Base-by-base conservation (phyloP, 2,797 vertebrate genomes). In the Tauraco hartlaubi region DNA sequence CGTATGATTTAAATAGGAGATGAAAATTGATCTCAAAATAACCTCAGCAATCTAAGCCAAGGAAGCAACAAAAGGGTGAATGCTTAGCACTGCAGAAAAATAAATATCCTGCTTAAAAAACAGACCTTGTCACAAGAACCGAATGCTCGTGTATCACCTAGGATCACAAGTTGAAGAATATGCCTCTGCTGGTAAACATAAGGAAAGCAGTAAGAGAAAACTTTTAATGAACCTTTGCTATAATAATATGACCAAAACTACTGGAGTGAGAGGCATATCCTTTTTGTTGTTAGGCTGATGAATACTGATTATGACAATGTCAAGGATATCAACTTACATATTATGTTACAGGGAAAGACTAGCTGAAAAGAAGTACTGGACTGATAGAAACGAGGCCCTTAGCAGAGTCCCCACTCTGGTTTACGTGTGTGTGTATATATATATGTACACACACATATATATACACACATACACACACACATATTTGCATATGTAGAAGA, bases 21-120 rank as follows among this genome's bases (percentile, higher is more conserved):
- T 44, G 64, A 94, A 92, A 90, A 92, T 35, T 77, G 68, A 89
- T 94, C 92, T 85, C 90, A 91, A 92, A 95, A 95, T 88, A 95
- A 90, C 77, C 54, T 91, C 77, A 49, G 44, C 63, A 68, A 15
- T 80, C 35, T 77, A 82, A 92, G 88, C 83, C 90, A 90, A 82
- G 83, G 91, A 95, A 95, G 33, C 0, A 0, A 73, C 79, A 88
- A 90, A 89, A 88, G 80, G 52, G 51, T 82, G 80, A 90, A 71
- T 58, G 80, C 77, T 90, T 77, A 89, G 26, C 74, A n/a, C 41
- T 77, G 80, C 85, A 93, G 77, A 64, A 96, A 96, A 95, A 79
- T 49, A 88, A 92, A 92, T 90, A 78, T 19, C 43, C 51, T 84
- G 11, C 39, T 87, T 90, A 90, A 85, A 71, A 94, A 82, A 76